Conservation (phyloP, 2,888 invertebrate genomes). For the Torymus tubicola region DNA sequence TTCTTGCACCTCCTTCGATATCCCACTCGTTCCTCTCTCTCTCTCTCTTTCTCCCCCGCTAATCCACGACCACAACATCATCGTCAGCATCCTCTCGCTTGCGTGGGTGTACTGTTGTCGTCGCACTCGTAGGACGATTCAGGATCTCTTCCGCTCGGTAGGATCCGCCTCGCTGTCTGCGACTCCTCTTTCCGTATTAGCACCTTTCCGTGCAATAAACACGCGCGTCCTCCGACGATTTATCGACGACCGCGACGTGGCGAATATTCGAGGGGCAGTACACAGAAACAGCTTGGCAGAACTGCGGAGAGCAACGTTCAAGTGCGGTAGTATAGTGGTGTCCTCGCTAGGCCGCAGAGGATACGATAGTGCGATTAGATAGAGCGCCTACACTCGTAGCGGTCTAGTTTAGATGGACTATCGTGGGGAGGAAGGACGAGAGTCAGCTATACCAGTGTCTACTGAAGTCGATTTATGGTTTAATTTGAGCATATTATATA, state of each 20-base stretch:
- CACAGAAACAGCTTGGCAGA: no score
- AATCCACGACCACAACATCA: no score
- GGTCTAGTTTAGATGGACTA: background rate
- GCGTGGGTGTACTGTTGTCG: constrained; percentile 30
- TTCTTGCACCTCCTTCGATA: no score
- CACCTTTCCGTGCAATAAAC: constrained; percentile 6
- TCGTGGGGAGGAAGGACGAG: background rate
- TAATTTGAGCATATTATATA: background rate
- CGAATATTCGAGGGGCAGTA: no score
- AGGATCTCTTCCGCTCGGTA: constrained; percentile 7
- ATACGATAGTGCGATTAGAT: constrained; percentile 17
- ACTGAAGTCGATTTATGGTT: constrained; percentile 11
- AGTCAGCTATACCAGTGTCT: background rate
- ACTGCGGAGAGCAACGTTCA: no score
- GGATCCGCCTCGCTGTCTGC: constrained; percentile 26
- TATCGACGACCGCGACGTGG: background rate
- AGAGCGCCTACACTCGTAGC: background rate
- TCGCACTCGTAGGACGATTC: background rate
- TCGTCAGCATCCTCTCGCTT: no score
- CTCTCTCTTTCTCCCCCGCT: no score
- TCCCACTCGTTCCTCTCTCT: no score
- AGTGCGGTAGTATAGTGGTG: no score
- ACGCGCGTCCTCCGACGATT: constrained; percentile 7
- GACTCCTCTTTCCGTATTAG: background rate
- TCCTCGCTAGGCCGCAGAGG: background rate